A percentile compares a stretch with the other conserved stretches of the same genome.
Conservation (phyloP, 2,888 invertebrate species). For the Agrilus mali region DNA sequence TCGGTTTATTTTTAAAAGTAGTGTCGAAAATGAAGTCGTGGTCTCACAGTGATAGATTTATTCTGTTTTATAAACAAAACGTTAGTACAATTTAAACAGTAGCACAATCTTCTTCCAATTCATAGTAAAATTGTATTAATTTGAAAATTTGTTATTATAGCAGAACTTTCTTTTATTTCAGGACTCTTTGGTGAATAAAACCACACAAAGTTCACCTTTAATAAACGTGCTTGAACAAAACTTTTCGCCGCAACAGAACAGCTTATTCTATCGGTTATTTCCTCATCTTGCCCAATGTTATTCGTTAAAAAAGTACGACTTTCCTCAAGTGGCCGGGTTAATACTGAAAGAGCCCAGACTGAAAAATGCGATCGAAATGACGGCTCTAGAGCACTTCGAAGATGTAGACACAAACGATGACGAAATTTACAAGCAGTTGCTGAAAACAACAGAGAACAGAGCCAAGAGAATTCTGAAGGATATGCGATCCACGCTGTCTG, state of each 20-base stretch:
- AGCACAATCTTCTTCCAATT: not conserved
- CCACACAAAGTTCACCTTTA: conserved; percentile 36
- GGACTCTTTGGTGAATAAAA: conserved; percentile 50
- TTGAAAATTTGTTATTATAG: not conserved
- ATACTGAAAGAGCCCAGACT: conserved; percentile 59
- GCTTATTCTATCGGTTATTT: conserved; percentile 45
- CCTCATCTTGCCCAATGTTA: conserved; percentile 55
- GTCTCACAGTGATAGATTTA: no score
- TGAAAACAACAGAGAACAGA: conserved; percentile 49
- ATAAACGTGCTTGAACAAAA: conserved; percentile 48
- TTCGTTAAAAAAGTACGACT: conserved; percentile 52
- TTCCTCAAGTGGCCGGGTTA: conserved; percentile 48
- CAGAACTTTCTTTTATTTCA: conserved; percentile 17
- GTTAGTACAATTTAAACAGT: no score
- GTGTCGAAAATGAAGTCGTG: not conserved
- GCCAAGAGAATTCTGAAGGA: conserved; percentile 55
- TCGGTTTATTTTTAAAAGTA: not conserved
- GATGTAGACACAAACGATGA: conserved; percentile 30
- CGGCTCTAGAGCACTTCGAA: conserved; percentile 40
- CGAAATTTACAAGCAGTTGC: conserved; percentile 40
- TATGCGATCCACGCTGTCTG: conserved; percentile 75
- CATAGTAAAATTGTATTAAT: no score
- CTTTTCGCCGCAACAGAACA: conserved; percentile 40
- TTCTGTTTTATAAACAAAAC: no score
- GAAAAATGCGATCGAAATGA: conserved; percentile 56